A percentile compares a stretch with the other conserved stretches of the same genome.
These are phyloP conservation scores for Trematomus loennbergii DNA, from an alignment of 2,113 vertebrate genomes.

Conservation along the genomic window DNA sequence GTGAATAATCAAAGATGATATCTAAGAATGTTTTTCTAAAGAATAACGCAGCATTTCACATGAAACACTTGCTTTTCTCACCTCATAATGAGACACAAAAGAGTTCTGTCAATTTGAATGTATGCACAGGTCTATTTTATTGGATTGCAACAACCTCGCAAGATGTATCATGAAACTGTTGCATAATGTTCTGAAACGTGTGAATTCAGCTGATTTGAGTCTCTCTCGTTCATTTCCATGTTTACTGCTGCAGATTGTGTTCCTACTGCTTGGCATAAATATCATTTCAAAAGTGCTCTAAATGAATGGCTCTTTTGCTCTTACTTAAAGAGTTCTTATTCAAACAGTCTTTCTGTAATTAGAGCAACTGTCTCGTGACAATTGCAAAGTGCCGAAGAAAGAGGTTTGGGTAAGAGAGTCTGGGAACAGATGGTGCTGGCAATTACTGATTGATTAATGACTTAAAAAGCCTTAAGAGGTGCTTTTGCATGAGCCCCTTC, in stretches of 20 bases:
- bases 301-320: constrained; percentile 13
- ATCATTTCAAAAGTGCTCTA: constrained; percentile 31
- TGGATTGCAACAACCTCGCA: background rate
- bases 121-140: background rate
- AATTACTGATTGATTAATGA: constrained; percentile 63
- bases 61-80: background rate
- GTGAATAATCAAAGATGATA: background rate
- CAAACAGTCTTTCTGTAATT: constrained; percentile 41
- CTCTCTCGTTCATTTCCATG: background rate
- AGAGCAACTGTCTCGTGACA: constrained; percentile 50
- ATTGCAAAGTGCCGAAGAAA: constrained; percentile 34
- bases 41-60: background rate
- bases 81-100: background rate
- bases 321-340: constrained; percentile 45
- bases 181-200: constrained; percentile 7
- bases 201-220: background rate
- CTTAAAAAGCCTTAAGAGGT: constrained; percentile 49
- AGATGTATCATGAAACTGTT: constrained; percentile 24
- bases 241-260: constrained; percentile 16
- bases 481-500: constrained; percentile 53
- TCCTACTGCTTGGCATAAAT: background rate
- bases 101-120: constrained; percentile 6
- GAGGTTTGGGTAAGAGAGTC: constrained; percentile 33
- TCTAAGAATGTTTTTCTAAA: background rate
- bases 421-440: constrained; percentile 63